phyloP scores from a whole-genome alignment of 2,113 vertebrate genomes.

The Falcunculus frontatus region DNA sequence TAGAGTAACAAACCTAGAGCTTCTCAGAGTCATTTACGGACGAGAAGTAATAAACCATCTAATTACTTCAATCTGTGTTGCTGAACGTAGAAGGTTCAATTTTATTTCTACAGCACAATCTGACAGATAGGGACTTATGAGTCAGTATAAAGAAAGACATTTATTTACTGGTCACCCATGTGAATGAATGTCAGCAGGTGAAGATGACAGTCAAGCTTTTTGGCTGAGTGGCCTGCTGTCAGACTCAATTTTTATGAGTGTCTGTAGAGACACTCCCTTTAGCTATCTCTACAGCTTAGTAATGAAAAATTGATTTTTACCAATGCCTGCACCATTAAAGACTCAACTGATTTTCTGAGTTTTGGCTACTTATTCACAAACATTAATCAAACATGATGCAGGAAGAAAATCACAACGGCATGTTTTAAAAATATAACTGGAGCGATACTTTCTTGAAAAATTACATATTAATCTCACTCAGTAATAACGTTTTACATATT shows the following conservation, averaged over 20 bases:
- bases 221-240: constrained; percentile 66
- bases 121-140: constrained; percentile 42
- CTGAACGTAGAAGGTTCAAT: neutral
- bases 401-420: neutral
- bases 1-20: neutral
- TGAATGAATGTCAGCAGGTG: constrained; percentile 47
- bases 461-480: neutral
- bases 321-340: neutral
- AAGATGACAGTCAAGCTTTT: constrained; percentile 71
- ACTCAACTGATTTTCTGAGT: neutral
- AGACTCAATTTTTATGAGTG: constrained; percentile 56
- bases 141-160: constrained; percentile 59
- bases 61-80: constrained; percentile 19
- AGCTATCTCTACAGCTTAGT: constrained; percentile 19
- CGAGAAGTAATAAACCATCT: constrained; percentile 14
- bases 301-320: constrained; percentile 38
- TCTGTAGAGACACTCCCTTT: constrained; percentile 49
- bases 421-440: neutral
- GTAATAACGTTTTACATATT: neutral
- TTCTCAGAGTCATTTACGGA: neutral
- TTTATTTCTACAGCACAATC: constrained; percentile 2
- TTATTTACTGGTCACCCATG: constrained; percentile 67
- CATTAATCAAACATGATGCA: neutral
- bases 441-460: neutral
- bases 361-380: neutral